A percentile compares a stretch with the other conserved stretches of the same genome.
phyloP scores from a whole-genome alignment of 2,113 vertebrate genomes.

The Gopherus flavomarginatus region DNA sequence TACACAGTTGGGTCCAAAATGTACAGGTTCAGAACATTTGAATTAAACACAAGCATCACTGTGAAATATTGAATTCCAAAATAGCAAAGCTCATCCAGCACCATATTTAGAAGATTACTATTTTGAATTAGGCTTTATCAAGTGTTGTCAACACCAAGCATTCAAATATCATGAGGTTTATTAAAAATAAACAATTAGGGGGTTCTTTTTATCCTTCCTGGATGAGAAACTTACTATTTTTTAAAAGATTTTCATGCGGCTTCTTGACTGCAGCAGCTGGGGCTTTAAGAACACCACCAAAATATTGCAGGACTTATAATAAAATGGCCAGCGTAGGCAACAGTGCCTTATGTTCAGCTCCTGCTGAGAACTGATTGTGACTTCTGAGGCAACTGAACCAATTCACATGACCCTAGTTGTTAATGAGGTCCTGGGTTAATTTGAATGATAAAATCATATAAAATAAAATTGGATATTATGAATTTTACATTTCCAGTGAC shows the following conservation, averaged over 20 bases:
- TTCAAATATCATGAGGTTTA: neutral
- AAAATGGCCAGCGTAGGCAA: neutral
- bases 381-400: neutral
- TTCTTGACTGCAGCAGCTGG: neutral
- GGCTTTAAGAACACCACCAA: neutral
- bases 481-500: neutral
- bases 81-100: neutral
- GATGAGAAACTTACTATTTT: neutral
- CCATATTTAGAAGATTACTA: neutral
- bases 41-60: neutral
- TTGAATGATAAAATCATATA: neutral
- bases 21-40: neutral
- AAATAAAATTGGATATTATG: neutral
- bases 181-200: neutral
- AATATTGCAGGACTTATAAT: neutral
- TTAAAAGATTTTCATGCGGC: neutral
- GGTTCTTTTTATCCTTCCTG: neutral
- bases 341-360: neutral
- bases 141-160: neutral
- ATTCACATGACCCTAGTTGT: neutral
- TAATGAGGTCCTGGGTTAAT: neutral
- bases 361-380: neutral
- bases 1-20: neutral
- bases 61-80: neutral
- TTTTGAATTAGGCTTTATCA: neutral